phyloP scores from a whole-genome alignment of 1,140 invertebrate species.

The Aphis craccivora region DNA sequence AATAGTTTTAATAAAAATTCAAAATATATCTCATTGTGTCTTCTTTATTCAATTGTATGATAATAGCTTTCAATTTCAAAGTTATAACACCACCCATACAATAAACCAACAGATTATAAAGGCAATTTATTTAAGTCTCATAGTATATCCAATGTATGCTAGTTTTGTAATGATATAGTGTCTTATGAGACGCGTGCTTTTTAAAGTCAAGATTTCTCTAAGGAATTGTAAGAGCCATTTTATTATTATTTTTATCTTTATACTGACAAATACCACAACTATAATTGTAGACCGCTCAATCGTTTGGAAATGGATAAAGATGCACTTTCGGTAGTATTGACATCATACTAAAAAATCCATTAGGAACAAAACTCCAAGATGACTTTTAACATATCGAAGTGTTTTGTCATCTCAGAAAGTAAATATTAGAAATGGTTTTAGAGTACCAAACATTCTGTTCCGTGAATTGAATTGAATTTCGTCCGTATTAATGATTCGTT shows the following conservation, averaged over 20 bases:
- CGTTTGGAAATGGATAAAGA: not conserved
- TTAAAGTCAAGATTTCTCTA: not conserved
- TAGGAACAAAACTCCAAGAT: not conserved
- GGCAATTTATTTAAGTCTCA: not conserved
- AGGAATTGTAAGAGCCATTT: not conserved
- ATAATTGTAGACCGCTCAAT: not conserved
- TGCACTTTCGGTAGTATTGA: not conserved
- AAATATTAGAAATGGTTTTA: constrained; percentile 23
- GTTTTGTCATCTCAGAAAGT: not conserved
- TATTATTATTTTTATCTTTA: not conserved
- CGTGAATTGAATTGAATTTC: not conserved
- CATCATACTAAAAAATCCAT: constrained; percentile 4
- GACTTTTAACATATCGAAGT: constrained; percentile 17
- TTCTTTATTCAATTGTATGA: not conserved
- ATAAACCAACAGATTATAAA: not conserved
- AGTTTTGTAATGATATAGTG: not conserved
- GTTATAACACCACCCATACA: not conserved
- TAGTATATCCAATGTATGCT: not conserved
- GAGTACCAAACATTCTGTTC: not conserved
- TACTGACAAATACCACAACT: not conserved
- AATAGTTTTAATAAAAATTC: not conserved
- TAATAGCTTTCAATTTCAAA: not conserved
- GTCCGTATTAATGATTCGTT: not conserved
- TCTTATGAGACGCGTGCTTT: not conserved
- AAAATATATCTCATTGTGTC: not conserved